Evolutionary conservation across 2,797 vertebrate species (phyloP).

Genomic region (Enteromius anoplus): DNA sequence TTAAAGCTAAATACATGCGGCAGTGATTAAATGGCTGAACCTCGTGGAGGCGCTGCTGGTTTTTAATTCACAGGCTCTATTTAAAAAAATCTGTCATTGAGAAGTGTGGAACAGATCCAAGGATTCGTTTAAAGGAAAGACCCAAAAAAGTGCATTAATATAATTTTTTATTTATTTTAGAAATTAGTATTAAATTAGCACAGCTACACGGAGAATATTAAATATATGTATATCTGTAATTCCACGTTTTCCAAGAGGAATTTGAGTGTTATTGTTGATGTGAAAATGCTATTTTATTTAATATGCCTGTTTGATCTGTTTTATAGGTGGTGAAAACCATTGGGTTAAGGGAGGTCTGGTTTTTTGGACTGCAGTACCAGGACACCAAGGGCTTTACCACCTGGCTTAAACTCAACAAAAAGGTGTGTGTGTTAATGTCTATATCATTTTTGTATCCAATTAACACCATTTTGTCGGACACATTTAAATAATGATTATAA

Average conservation of each 20-base stretch:
- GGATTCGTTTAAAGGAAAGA: not conserved
- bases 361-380: slow-evolving; percentile 98
- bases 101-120: no score
- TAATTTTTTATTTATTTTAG: not conserved
- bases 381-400: slow-evolving; percentile 98
- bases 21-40: not conserved
- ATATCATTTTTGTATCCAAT: not conserved
- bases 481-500: not conserved
- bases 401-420: slow-evolving; percentile 99
- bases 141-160: not conserved
- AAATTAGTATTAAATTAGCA: not conserved
- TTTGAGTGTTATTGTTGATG: not conserved
- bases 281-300: not conserved
- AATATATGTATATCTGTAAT: not conserved
- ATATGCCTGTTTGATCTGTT: slow-evolving; percentile 13
- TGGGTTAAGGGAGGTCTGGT: slow-evolving; percentile 96
- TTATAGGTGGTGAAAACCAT: slow-evolving; percentile 98
- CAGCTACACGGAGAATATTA: not conserved
- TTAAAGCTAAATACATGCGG: not conserved
- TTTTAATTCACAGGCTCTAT: not conserved
- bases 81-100: not conserved
- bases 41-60: not conserved
- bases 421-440: slow-evolving; percentile 74
- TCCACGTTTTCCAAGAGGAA: not conserved
- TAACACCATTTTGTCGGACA: no score